Conservation (phyloP, 53 echinoderm and acorn worm species). For the Hippasteria phrygiana region DNA sequence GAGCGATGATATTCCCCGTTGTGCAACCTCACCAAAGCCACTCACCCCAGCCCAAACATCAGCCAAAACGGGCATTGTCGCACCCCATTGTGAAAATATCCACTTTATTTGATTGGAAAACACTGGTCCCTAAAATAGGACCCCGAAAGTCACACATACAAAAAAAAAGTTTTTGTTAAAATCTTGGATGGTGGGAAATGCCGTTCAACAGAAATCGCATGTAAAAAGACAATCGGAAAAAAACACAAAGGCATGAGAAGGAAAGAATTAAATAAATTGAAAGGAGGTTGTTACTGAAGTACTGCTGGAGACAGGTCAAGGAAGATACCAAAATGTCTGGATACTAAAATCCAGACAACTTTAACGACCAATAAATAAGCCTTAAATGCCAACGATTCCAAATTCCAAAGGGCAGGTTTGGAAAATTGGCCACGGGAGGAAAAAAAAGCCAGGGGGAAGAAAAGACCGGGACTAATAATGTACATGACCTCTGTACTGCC, state of each 20-base stretch:
- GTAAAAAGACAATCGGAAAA: background rate
- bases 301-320: background rate
- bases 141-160: background rate
- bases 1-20: constrained; percentile 8
- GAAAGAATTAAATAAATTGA: background rate
- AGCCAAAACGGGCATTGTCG: constrained; percentile 18
- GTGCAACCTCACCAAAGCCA: constrained; percentile 7
- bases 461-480: background rate
- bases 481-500: constrained; percentile 13
- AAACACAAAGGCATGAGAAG: background rate
- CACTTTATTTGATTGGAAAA: constrained; percentile 55
- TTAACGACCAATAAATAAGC: constrained; percentile 31
- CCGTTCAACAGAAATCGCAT: constrained; percentile 27
- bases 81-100: constrained; percentile 32
- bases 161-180: background rate
- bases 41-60: constrained; percentile 13
- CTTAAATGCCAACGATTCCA: background rate
- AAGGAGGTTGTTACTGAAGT: background rate
- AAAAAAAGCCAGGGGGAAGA: background rate
- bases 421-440: constrained; percentile 49
- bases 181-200: constrained; percentile 42
- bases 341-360: background rate
- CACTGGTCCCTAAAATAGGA: background rate
- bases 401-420: constrained; percentile 28
- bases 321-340: background rate